Percentiles rank a stretch among this genome's conserved stretches.
These are phyloP conservation scores for Ictalurus furcatus DNA, from an alignment of 2,113 vertebrate species.

Conservation along the genomic window DNA sequence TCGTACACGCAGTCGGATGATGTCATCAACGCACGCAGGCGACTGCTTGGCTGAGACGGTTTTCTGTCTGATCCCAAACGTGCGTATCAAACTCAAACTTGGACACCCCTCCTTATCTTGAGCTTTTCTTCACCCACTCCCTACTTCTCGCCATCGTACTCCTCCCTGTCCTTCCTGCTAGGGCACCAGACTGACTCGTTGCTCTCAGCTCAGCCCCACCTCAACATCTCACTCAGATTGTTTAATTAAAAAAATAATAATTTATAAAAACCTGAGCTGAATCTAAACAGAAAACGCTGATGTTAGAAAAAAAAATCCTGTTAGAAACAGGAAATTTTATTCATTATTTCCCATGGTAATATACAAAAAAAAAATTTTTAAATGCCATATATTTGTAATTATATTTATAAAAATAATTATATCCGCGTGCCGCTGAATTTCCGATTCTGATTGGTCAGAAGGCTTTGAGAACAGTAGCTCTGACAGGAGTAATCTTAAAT, in stretches of 20 bases:
- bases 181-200: conserved; percentile 67
- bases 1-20: conserved; percentile 55
- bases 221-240: conserved; percentile 53
- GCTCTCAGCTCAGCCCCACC: conserved; percentile 37
- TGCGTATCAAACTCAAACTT: not conserved
- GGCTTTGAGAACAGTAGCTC: too few species aligned
- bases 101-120: not conserved
- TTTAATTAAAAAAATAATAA: not conserved
- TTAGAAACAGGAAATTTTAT: too few species aligned
- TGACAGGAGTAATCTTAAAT: not conserved
- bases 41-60: conserved; percentile 60
- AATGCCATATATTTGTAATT: not conserved
- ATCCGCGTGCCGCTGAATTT: not conserved
- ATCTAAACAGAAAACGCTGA: too few species aligned
- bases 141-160: conserved; percentile 22
- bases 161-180: conserved; percentile 66
- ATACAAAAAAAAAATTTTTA: not conserved
- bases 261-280: too few species aligned
- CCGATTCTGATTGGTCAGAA: not conserved
- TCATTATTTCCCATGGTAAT: not conserved
- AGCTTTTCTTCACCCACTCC: conserved; percentile 50
- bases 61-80: conserved; percentile 55
- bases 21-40: conserved; percentile 56
- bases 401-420: not conserved
- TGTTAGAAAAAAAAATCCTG: not conserved